Percentiles rank a stretch among this genome's conserved stretches.
Conservation (phyloP, 2,797 vertebrate genomes). For the Benthosema pterotum region DNA sequence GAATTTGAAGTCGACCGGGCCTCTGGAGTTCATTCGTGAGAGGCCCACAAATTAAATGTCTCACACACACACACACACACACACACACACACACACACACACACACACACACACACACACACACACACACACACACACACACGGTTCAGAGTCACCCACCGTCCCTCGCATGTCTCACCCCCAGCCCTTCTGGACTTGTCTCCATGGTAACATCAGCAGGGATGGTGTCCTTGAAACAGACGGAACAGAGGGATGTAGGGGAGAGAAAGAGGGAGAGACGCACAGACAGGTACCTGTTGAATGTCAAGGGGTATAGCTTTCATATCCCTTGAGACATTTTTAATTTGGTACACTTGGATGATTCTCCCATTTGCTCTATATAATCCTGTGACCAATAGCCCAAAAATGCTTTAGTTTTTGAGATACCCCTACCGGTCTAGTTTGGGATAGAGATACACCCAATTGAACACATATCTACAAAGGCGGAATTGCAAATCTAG, state of each 20-base stretch:
- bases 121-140: slow-evolving; percentile 29
- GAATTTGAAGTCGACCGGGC: too few relatives aligned
- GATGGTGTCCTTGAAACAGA: slow-evolving; percentile 83
- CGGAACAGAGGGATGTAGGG: slow-evolving; percentile 68
- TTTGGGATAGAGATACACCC: too few relatives aligned
- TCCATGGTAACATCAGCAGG: slow-evolving; percentile 81
- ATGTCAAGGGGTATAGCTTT: slow-evolving; percentile 60
- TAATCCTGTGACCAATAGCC: too few relatives aligned
- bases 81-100: background rate
- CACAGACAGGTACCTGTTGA: slow-evolving; percentile 68
- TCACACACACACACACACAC: slow-evolving; percentile 22
- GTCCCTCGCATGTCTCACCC: slow-evolving; percentile 76
- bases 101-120: slow-evolving; percentile 18
- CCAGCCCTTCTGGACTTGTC: slow-evolving; percentile 79
- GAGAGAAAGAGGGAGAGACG: slow-evolving; percentile 12
- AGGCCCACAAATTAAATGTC: too few relatives aligned
- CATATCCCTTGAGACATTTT: slow-evolving; percentile 38
- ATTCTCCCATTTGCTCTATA: slow-evolving; percentile 11
- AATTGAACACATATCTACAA: too few relatives aligned
- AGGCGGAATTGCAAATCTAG: too few relatives aligned
- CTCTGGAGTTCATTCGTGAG: too few relatives aligned
- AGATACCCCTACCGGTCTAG: too few relatives aligned
- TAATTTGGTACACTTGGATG: slow-evolving; percentile 47
- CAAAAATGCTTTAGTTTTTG: too few relatives aligned
- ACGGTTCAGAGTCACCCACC: slow-evolving; percentile 54